Base-by-base conservation (phyloP, 2,113 vertebrate genomes). In the Prinia subflava region DNA sequence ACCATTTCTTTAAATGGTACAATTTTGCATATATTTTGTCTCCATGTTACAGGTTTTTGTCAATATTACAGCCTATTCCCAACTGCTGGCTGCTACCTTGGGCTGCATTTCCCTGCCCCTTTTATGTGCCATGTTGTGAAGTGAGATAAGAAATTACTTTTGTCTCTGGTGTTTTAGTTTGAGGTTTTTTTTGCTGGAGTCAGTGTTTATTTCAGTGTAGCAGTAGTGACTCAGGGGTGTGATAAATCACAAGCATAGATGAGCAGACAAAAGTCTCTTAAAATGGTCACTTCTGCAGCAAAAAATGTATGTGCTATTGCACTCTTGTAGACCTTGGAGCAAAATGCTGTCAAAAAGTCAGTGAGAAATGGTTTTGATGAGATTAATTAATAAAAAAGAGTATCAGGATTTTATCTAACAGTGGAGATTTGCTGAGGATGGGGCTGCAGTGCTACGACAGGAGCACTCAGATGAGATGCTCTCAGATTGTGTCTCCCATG, bases 141-240 rank as follows among this genome's bases (percentile, higher is more conserved):
- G 3, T 37, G 20, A 15, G 33, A 44, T 11, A 69, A 5, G 11
- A 18, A 75, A 86, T 7, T 22, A 24, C 4, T 50, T 82, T 89
- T 63, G 4, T 37, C 57, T 39, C 9, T 31, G 8, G 15, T 19
- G 21, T 30, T 75, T 46, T 33, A 27, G 22, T 42, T 52, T 52
- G 21, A 5, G 21, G 1, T 7, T 18, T 35, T 15, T 60, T 46
- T 25, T 42, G 0, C 11, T 52, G 7, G 1, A 9, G 10, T 46
- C 35, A 19, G 4, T 76, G 24, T 41, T 87, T 46, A 27, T 53
- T 74, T 87, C 37, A 69, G 6, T 13, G 6, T 41, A 31, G 44
- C 20, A 11, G 2, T 9, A n/a, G 14, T 25, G 56, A 31, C 4
- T 41, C 33, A 68, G 27, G 3, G 2, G 4, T 31, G 8, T 14